Evolutionary conservation across 2,888 invertebrate genomes (phyloP).

Genomic region (Hoplodrina blanda): DNA sequence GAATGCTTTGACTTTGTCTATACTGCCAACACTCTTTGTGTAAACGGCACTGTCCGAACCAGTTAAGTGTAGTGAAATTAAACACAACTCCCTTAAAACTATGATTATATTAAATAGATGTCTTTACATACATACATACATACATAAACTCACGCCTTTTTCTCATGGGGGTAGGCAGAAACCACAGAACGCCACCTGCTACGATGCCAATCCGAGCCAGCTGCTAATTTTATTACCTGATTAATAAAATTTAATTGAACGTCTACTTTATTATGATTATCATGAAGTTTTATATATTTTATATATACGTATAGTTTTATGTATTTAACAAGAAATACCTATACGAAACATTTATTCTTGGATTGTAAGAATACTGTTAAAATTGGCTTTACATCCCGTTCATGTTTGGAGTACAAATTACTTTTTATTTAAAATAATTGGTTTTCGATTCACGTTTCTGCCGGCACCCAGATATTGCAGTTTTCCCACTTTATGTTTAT

Average conservation of each 20-base stretch:
- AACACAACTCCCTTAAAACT: not conserved
- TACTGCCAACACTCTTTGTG: not conserved
- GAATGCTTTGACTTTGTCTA: too few species aligned
- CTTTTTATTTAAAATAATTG: not conserved
- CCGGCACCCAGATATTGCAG: not conserved
- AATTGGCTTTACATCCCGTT: slow-evolving; percentile 4
- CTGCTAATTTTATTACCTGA: not conserved
- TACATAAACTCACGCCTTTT: too few species aligned
- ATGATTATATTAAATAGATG: not conserved
- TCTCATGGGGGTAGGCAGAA: too few species aligned
- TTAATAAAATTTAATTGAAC: not conserved
- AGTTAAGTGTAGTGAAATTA: not conserved
- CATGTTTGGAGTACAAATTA: slow-evolving; percentile 9
- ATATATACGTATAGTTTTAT: too few species aligned
- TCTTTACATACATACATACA: too few species aligned
- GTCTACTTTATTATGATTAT: not conserved
- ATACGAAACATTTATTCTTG: not conserved
- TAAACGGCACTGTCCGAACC: not conserved
- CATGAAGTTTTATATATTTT: too few species aligned
- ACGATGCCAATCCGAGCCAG: too few species aligned
- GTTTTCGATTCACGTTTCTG: not conserved
- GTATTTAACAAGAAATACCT: not conserved
- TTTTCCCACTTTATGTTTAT: too few species aligned
- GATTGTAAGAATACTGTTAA: slow-evolving; percentile 4
- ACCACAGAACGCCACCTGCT: too few species aligned